Evolutionary conservation across 2,888 invertebrate species (phyloP).

Genomic region (Meiosimyza platycephala): DNA sequence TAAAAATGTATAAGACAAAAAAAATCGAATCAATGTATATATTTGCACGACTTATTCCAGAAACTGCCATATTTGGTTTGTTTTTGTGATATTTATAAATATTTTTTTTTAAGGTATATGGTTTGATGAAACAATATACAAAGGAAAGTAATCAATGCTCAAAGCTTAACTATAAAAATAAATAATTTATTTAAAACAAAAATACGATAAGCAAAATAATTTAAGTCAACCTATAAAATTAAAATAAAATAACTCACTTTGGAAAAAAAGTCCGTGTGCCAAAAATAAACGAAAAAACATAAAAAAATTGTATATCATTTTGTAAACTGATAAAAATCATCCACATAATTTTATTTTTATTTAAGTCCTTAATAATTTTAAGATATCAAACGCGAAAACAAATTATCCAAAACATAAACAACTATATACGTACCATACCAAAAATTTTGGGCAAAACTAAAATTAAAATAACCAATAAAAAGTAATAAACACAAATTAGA

Average conservation of each 20-base stretch:
- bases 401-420: constrained; percentile 3
- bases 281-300: constrained; percentile 15
- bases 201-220: background rate
- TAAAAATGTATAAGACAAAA: too few relatives aligned
- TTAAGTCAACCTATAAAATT: background rate
- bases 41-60: too few relatives aligned
- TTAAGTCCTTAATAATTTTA: background rate
- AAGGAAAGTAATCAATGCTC: background rate
- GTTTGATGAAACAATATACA: background rate
- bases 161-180: background rate
- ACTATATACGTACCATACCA: constrained; percentile 29
- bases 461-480: background rate
- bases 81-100: too few relatives aligned
- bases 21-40: too few relatives aligned
- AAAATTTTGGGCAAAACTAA: constrained; percentile 4
- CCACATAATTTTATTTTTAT: background rate
- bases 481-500: background rate
- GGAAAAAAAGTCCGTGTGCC: constrained; percentile 26
- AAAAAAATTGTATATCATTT: background rate
- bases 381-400: constrained; percentile 1
- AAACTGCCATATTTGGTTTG: too few relatives aligned
- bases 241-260: too few relatives aligned
- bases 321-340: constrained; percentile 20
- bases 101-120: too few relatives aligned
- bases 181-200: background rate